Conservation (phyloP, 2,113 vertebrate species). For the Catharus minimus region DNA sequence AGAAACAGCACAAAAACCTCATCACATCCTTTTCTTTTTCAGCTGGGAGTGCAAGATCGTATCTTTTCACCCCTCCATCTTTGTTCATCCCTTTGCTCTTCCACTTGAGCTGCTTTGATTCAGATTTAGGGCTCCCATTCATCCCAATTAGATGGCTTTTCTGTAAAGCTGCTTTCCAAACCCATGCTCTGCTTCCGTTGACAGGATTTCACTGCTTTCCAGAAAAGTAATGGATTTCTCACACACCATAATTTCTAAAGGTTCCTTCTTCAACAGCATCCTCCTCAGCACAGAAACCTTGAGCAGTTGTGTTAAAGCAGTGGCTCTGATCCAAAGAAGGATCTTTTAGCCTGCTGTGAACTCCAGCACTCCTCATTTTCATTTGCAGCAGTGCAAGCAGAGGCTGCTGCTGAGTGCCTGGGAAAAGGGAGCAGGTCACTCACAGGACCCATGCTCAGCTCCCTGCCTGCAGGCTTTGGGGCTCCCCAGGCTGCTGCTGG, state of each 20-base stretch:
- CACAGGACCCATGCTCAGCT: background rate
- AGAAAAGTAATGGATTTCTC: background rate
- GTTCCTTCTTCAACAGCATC: background rate
- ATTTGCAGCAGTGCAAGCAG: background rate
- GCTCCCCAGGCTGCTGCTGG: background rate
- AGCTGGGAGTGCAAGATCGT: background rate
- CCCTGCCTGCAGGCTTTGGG: background rate
- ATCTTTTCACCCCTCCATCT: background rate
- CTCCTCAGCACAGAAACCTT: background rate
- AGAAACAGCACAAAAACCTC: background rate
- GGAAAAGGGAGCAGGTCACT: background rate
- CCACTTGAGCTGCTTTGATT: background rate
- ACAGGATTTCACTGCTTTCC: conserved; percentile 8
- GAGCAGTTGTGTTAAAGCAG: background rate
- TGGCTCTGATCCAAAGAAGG: background rate
- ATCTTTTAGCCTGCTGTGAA: background rate
- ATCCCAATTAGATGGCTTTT: background rate
- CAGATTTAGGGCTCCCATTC: conserved; percentile 18
- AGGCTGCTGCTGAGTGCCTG: background rate
- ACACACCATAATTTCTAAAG: background rate
- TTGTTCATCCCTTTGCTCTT: background rate
- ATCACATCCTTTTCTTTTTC: background rate
- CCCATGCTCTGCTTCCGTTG: background rate
- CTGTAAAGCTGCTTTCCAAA: background rate
- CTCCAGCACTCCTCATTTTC: background rate